phyloP scores from a whole-genome alignment of 2,797 vertebrate species.

The Alcedo quadribrachys region DNA sequence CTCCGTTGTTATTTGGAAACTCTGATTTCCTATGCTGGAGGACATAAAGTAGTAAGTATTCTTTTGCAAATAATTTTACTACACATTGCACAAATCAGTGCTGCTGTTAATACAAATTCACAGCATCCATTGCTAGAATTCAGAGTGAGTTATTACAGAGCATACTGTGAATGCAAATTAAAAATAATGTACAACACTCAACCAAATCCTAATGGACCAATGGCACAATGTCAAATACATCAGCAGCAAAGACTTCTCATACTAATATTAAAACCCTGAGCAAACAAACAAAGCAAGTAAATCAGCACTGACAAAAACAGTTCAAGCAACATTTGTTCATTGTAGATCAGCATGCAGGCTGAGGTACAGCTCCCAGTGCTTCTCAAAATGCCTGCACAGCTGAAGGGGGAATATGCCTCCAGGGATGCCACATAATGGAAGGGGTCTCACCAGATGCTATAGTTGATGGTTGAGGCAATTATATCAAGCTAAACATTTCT shows the following conservation, averaged over 20 bases:
- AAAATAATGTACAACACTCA: slow-evolving; percentile 38
- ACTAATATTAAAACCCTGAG: slow-evolving; percentile 28
- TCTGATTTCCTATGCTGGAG: background rate
- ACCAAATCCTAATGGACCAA: slow-evolving; percentile 58
- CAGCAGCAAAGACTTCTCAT: slow-evolving; percentile 49
- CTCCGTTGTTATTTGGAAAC: slow-evolving; percentile 25
- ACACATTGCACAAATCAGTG: background rate
- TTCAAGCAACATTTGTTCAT: background rate
- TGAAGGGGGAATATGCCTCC: background rate
- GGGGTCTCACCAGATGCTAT: background rate
- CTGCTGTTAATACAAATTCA: slow-evolving; percentile 60
- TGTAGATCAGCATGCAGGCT: background rate
- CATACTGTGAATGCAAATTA: slow-evolving; percentile 71
- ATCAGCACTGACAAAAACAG: slow-evolving; percentile 20
- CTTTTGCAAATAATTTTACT: slow-evolving; percentile 27
- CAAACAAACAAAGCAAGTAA: slow-evolving; percentile 49
- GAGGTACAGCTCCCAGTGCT: background rate
- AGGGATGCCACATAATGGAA: background rate
- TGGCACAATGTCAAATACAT: slow-evolving; percentile 48
- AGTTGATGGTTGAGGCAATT: background rate
- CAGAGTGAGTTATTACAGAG: slow-evolving; percentile 52
- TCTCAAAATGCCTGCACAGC: background rate
- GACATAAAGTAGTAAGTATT: background rate
- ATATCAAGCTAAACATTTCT: background rate
- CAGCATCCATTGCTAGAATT: slow-evolving; percentile 54